A percentile compares a stretch with the other conserved stretches of the same genome.
These are phyloP conservation scores for Brachionus rotundiformis DNA, from an alignment of 1,140 invertebrate genomes.

Conservation along the genomic window DNA sequence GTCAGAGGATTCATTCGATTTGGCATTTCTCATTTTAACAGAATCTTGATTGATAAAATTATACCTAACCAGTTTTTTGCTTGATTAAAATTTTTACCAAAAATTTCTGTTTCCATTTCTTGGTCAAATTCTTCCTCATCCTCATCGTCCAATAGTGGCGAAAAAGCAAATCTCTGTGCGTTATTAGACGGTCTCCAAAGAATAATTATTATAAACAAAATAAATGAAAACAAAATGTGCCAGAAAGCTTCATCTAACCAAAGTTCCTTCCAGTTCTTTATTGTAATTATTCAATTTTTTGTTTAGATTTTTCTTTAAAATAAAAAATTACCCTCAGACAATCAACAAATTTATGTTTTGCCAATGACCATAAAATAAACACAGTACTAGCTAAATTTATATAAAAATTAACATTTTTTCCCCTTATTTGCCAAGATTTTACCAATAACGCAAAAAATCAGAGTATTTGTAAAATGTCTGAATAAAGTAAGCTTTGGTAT, in stretches of 20 bases:
- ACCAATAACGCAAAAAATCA: constrained; percentile 81
- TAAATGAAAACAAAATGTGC: constrained; percentile 84
- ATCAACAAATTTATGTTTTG: constrained; percentile 71
- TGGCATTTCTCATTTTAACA: constrained; percentile 42
- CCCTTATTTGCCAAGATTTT: no score
- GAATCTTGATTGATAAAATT: constrained; percentile 17
- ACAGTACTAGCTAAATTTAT: constrained; percentile 76
- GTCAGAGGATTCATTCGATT: background rate
- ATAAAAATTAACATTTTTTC: constrained; percentile 11
- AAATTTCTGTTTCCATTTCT: constrained; percentile 57
- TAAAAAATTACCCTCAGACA: constrained; percentile 72
- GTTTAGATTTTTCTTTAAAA: constrained; percentile 53
- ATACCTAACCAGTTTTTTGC: no score
- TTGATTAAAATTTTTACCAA: background rate
- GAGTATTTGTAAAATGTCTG: constrained; percentile 86
- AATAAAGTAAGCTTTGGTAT: constrained; percentile 85
- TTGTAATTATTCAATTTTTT: constrained; percentile 55
- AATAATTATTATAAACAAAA: constrained; percentile 87
- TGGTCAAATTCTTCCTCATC: constrained; percentile 69
- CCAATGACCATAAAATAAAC: constrained; percentile 88
- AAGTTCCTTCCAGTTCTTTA: constrained; percentile 82
- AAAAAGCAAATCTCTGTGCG: constrained; percentile 91
- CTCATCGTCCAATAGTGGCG: constrained; percentile 80
- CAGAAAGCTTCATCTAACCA: constrained; percentile 85
- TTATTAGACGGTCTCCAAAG: constrained; percentile 90